Conservation (phyloP, 2,888 invertebrate species). For the Notocelia uddmanniana region DNA sequence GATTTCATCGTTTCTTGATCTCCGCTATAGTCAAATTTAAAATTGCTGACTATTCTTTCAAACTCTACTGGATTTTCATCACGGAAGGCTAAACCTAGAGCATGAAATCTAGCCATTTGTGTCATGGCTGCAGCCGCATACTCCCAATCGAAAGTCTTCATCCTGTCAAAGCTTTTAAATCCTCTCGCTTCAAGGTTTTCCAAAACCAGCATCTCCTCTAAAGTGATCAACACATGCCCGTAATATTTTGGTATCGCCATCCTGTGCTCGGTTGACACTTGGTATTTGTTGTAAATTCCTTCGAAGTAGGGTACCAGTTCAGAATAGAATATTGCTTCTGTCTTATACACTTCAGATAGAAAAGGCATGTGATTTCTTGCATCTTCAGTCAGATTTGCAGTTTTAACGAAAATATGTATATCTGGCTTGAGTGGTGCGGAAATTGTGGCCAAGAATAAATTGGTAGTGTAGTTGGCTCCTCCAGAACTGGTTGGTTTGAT, state of each 20-base stretch:
- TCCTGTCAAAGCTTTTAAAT: background rate
- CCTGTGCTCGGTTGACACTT: background rate
- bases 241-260: background rate
- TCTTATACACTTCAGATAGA: background rate
- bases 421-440: too few species aligned
- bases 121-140: background rate
- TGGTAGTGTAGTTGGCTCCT: too few species aligned
- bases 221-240: background rate
- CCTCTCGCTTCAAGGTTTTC: constrained; percentile 1
- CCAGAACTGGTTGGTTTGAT: too few species aligned
- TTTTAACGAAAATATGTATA: too few species aligned
- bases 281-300: background rate
- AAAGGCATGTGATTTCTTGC: too few species aligned
- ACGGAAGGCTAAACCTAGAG: background rate
- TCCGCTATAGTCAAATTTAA: background rate
- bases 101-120: background rate
- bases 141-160: constrained; percentile 13
- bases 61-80: background rate
- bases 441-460: too few species aligned
- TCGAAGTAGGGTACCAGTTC: background rate
- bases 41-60: background rate
- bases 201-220: background rate
- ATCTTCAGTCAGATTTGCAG: too few species aligned
- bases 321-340: background rate
- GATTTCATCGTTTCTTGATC: background rate